Evolutionary conservation across 2,797 vertebrate genomes (phyloP), one percentile per base, ranked within the genome.

Genomic region (Leuciscus waleckii): DNA sequence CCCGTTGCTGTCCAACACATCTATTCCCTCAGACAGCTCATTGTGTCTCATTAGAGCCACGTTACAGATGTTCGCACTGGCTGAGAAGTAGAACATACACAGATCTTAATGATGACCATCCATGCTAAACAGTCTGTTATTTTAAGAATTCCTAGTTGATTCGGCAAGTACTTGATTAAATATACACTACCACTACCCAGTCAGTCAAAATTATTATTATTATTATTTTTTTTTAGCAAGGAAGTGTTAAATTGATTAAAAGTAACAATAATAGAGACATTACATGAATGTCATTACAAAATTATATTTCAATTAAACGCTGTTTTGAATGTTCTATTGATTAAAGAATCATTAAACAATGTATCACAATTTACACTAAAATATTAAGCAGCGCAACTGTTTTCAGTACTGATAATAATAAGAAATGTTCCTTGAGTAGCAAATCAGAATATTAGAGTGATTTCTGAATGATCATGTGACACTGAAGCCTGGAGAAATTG

Each of bases 61-160:
- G 0, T 99, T 99, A 92, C 98, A 99, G 91, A 99, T 96, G 92
- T 99, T 99, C 91, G 98, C 98, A 86, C 97, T 96, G 8, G 98
- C 98, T 99, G 94, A 32, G 68, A 51, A 68, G 49, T 7, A 76
- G 58, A 68, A 29, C 9, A 70, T 16, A 70, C n/a, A 29, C 43
- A 56, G 9, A 26, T 11, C 10, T 81, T 46, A 32, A 43, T 11
- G 11, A 43, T 8, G 61, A 74, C 16, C 7, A 68, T 82, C n/a
- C 5, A 37, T 82, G 13, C 14, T 46, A 32, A 81, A 71, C 21
- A 46, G 7, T 21, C 11, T n/a, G 16, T 70, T 39, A 71, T 29
- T 56, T 39, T 21, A 56, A 41, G 35, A 70, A 51, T 51, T 74
- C 9, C 71, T 4, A 29, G 7, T 26, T 49, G 7, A 46, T 29